A percentile compares a stretch with the other conserved stretches of the same genome.
phyloP scores from a whole-genome alignment of 37 sponge, comb jelly and placozoan genomes.

The Eunapius fragilis region DNA sequence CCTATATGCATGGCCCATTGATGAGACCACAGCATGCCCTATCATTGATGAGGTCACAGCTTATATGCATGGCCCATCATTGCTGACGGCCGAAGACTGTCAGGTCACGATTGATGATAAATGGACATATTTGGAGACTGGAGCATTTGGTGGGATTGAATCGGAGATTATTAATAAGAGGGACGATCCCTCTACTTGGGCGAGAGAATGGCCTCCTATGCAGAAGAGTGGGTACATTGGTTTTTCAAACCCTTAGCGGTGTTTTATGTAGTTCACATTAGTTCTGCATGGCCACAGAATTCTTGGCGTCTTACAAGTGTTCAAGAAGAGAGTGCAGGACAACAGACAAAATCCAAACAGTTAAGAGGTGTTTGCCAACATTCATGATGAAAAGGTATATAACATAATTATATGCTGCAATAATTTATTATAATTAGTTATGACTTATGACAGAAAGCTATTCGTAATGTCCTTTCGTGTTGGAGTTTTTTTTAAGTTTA shows the following conservation, averaged over 20 bases:
- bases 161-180: neutral
- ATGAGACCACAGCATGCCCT: too few species aligned
- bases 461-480: too few species aligned
- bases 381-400: neutral
- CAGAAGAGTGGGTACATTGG: neutral
- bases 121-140: conserved; percentile 2
- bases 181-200: neutral
- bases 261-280: too few species aligned
- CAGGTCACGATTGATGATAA: neutral
- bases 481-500: too few species aligned
- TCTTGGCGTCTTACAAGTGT: neutral
- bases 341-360: neutral
- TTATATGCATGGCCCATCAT: too few species aligned
- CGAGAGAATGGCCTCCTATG: neutral
- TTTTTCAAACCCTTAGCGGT: too few species aligned
- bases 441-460: too few species aligned
- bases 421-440: too few species aligned
- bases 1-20: too few species aligned
- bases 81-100: neutral
- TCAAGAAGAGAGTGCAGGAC: neutral
- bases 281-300: neutral
- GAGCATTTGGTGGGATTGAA: neutral
- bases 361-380: neutral
- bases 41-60: too few species aligned
- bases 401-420: too few species aligned